phyloP scores from a whole-genome alignment of 1,140 invertebrate species.

The Diachasmimorpha longicaudata region DNA sequence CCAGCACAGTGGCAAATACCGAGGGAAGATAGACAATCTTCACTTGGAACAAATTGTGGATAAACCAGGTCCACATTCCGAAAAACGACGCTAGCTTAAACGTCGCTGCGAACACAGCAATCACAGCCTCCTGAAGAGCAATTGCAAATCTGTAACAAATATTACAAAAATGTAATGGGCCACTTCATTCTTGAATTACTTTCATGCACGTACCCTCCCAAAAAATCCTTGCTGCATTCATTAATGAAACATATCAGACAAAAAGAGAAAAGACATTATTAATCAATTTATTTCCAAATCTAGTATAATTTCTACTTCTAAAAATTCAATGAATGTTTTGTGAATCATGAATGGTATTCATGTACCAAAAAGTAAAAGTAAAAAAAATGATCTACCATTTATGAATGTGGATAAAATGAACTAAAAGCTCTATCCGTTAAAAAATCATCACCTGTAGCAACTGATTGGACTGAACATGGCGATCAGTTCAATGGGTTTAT shows the following conservation, averaged over 20 bases:
- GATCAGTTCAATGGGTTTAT: constrained; percentile 90
- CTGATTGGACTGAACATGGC: constrained; percentile 73
- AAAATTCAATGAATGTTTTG: too few relatives aligned
- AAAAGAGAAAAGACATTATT: neutral
- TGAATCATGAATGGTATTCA: too few relatives aligned
- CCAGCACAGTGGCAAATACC: constrained; percentile 90
- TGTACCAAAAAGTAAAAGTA: too few relatives aligned
- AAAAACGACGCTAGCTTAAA: constrained; percentile 98
- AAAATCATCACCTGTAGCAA: constrained; percentile 53
- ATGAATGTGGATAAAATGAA: too few relatives aligned
- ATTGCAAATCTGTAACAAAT: constrained; percentile 70
- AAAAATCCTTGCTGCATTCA: constrained; percentile 32
- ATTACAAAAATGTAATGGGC: neutral
- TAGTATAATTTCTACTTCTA: too few relatives aligned
- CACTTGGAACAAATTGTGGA: constrained; percentile 93
- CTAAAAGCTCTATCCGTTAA: neutral
- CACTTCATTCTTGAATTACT: neutral
- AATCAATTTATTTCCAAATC: neutral
- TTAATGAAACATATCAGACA: constrained; percentile 24
- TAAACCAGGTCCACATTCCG: constrained; percentile 97
- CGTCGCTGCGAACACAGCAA: constrained; percentile 89
- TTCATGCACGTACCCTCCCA: constrained; percentile 41
- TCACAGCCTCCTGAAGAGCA: constrained; percentile 76
- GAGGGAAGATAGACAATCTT: constrained; percentile 95
- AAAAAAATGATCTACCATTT: too few relatives aligned